Evolutionary conservation across 2,797 vertebrate genomes (phyloP).

Genomic region (Allenopithecus nigroviridis): DNA sequence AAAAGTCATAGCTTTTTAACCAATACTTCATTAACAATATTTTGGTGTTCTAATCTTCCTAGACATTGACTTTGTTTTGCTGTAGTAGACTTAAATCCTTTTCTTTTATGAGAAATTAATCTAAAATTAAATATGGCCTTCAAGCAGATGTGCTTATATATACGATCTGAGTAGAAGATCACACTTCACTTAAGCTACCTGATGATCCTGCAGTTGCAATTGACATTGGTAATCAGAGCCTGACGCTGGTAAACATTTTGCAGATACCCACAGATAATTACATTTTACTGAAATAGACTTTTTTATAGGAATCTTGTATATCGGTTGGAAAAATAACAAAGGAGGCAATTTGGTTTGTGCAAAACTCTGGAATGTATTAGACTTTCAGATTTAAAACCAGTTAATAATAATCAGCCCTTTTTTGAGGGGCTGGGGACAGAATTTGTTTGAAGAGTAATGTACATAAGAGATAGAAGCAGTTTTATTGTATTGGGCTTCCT

Average conservation of each 20-base stretch:
- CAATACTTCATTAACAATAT: conserved; percentile 38
- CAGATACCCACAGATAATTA: background rate
- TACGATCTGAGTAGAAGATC: background rate
- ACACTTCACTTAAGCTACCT: background rate
- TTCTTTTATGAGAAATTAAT: conserved; percentile 44
- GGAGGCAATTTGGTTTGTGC: background rate
- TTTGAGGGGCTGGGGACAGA: background rate
- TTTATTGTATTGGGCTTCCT: background rate
- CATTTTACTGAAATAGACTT: background rate
- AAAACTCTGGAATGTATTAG: background rate
- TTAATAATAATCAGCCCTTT: background rate
- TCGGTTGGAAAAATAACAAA: background rate
- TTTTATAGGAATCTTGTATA: background rate
- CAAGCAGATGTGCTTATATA: background rate
- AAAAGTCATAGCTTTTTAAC: background rate
- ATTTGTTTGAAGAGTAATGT: background rate
- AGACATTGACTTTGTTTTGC: conserved; percentile 37
- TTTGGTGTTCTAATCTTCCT: conserved; percentile 43
- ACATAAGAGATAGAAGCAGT: background rate
- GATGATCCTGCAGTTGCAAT: background rate
- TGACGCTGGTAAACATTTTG: background rate
- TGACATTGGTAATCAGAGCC: background rate
- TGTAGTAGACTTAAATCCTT: conserved; percentile 47
- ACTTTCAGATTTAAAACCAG: background rate
- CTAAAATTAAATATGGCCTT: conserved; percentile 41